Evolutionary conservation across 2,113 vertebrate genomes (phyloP).

Genomic region (pig (Sus scrofa)): T2T-Sscrofa CM000813.6:98524501-98525000

Average conservation of each 20-base stretch:
- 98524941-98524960: constrained; percentile 73
- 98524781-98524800: constrained; percentile 30
- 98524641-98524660: constrained; percentile 67
- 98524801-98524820: constrained; percentile 2
- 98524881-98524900: constrained; percentile 56
- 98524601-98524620: constrained; percentile 81
- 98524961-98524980: constrained; percentile 79
- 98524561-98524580: constrained; percentile 74
- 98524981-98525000: constrained; percentile 77
- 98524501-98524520: neutral
- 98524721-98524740: constrained; percentile 2
- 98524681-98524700: constrained; percentile 58
- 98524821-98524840: constrained; percentile 16
- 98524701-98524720: constrained; percentile 43
- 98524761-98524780: constrained; percentile 40
- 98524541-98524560: constrained; percentile 55
- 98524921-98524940: constrained; percentile 49
- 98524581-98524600: constrained; percentile 63
- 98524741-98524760: constrained; percentile 69
- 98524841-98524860: neutral
- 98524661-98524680: constrained; percentile 66
- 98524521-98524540: neutral
- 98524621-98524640: constrained; percentile 69
- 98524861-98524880: neutral
- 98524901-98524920: constrained; percentile 77